phyloP scores from a whole-genome alignment of 2,113 vertebrate genomes.

The Pedetes capensis region DNA sequence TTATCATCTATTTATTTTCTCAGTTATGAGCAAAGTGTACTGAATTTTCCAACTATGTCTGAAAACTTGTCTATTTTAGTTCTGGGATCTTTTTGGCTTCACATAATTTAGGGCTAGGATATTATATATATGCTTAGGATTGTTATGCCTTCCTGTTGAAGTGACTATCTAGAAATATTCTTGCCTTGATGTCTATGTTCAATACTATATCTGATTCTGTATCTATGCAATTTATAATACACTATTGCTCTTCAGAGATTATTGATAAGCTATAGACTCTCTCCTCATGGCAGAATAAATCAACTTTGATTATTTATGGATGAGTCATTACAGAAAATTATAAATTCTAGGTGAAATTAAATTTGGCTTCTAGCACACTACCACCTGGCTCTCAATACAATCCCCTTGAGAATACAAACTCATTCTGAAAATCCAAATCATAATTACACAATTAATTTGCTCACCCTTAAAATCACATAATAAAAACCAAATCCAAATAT shows the following conservation, averaged over 20 bases:
- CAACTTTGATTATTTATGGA: background rate
- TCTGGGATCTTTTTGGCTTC: background rate
- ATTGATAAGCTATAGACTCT: background rate
- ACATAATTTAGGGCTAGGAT: background rate
- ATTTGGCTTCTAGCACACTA: background rate
- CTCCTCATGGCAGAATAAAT: background rate
- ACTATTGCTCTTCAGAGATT: background rate
- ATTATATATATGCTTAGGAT: background rate
- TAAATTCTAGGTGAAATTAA: slow-evolving; percentile 34
- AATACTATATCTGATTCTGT: background rate
- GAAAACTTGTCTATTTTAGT: background rate
- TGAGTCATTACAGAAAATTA: slow-evolving; percentile 6
- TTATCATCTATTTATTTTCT: background rate
- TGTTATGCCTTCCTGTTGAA: background rate
- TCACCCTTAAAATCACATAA: slow-evolving; percentile 42
- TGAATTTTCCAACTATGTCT: background rate
- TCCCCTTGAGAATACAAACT: slow-evolving; percentile 41
- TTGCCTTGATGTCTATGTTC: background rate
- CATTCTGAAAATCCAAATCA: slow-evolving; percentile 37
- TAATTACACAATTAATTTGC: slow-evolving; percentile 70
- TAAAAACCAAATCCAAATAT: slow-evolving; percentile 43
- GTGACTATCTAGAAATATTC: background rate
- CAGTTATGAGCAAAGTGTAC: background rate
- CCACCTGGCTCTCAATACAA: slow-evolving; percentile 29
- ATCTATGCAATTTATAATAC: background rate